A percentile compares a stretch with the other conserved stretches of the same genome.
Conservation (phyloP, 2,113 vertebrate genomes). For the Trichomycterus rosablanca region DNA sequence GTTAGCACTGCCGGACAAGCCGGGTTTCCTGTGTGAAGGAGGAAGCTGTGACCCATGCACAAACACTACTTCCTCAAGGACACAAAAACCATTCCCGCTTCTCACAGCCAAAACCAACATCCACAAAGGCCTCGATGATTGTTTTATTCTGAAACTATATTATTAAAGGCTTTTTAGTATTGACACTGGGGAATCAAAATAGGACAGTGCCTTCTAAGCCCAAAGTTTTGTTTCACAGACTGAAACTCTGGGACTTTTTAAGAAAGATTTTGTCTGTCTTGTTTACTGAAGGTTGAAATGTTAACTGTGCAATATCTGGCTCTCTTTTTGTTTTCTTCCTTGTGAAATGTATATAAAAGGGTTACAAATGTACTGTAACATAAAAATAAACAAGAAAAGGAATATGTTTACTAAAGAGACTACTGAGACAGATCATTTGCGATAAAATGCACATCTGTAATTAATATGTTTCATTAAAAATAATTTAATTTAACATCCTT, state of each 20-base stretch:
- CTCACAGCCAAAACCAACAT: conserved; percentile 26
- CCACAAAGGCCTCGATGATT: background rate
- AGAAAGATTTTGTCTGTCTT: no score
- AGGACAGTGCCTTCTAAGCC: conserved; percentile 44
- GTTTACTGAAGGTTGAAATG: conserved; percentile 15
- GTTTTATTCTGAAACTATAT: background rate
- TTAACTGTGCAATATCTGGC: conserved; percentile 35
- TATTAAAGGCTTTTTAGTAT: background rate
- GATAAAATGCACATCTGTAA: conserved; percentile 28
- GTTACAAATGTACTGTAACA: conserved; percentile 27
- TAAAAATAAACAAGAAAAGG: conserved; percentile 8
- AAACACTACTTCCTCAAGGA: conserved; percentile 27
- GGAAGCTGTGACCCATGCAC: conserved; percentile 37
- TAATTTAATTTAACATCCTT: background rate
- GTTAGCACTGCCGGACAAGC: conserved; percentile 5
- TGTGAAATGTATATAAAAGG: conserved; percentile 7
- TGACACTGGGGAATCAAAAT: conserved; percentile 24
- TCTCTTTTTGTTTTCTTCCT: no score
- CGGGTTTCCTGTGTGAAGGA: conserved; percentile 36
- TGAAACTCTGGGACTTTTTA: conserved; percentile 16
- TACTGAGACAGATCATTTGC: conserved; percentile 17
- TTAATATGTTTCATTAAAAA: conserved; percentile 34
- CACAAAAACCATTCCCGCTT: conserved; percentile 7
- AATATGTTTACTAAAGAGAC: conserved; percentile 7
- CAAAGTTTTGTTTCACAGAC: no score